These are phyloP conservation scores for Thysanoteuthis rhombus DNA, from an alignment of 2,888 invertebrate species.

Conservation along the genomic window DNA sequence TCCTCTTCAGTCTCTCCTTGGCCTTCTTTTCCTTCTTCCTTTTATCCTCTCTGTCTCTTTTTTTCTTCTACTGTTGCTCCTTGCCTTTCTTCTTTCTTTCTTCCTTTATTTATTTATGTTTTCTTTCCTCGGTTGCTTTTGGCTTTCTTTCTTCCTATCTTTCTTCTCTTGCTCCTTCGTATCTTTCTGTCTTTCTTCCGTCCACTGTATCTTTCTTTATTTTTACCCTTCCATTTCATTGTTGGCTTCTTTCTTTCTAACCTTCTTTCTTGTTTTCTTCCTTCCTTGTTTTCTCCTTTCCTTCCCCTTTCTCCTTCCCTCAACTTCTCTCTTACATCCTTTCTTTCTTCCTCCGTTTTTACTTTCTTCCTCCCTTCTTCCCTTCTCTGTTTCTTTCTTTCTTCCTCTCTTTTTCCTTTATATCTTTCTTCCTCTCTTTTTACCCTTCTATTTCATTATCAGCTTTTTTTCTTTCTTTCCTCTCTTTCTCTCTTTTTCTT, in stretches of 20 bases:
- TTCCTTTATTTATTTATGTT: too few relatives aligned
- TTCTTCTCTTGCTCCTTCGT: not conserved
- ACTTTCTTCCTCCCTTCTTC: not conserved
- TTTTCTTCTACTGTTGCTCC: not conserved
- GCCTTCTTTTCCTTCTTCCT: not conserved
- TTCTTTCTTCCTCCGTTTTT: not conserved
- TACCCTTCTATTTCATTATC: too few relatives aligned
- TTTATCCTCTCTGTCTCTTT: not conserved
- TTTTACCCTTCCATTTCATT: not conserved
- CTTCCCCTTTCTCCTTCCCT: not conserved
- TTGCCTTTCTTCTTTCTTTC: too few relatives aligned
- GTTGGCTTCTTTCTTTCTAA: not conserved
- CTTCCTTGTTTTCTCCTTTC: not conserved
- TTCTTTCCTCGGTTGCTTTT: too few relatives aligned
- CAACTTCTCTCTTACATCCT: not conserved
- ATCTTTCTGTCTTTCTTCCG: not conserved
- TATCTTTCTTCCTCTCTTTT: not conserved
- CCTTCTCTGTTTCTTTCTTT: not conserved
- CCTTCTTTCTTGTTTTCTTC: not conserved
- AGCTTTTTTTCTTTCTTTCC: too few relatives aligned
- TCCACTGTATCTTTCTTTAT: not conserved
- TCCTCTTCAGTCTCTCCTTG: too few relatives aligned
- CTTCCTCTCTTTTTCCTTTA: not conserved
- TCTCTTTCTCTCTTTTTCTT: too few relatives aligned
- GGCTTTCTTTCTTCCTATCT: not conserved